phyloP scores from a whole-genome alignment of 2,888 invertebrate genomes.

The Drosophila paranaensis region DNA sequence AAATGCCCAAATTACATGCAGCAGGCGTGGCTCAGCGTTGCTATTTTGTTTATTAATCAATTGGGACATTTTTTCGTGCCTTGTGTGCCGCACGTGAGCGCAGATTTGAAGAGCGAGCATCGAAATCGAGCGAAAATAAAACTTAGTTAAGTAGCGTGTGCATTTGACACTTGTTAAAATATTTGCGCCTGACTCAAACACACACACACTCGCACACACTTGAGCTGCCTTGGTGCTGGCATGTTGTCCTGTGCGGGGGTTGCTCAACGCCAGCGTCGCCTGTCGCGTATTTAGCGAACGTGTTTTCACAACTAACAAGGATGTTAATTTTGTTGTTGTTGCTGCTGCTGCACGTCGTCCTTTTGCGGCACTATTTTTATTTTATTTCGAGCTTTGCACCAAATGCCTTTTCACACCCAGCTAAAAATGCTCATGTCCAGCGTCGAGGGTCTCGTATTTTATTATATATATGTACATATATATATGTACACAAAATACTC shows the following conservation, averaged over 20 bases:
- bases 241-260: slow-evolving; percentile 38
- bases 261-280: slow-evolving; percentile 43
- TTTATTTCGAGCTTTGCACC: slow-evolving; percentile 69
- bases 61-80: slow-evolving; percentile 26
- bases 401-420: slow-evolving; percentile 78
- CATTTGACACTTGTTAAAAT: slow-evolving; percentile 86
- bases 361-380: slow-evolving; percentile 55
- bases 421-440: slow-evolving; percentile 67
- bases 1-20: slow-evolving; percentile 79
- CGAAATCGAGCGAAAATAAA: slow-evolving; percentile 17
- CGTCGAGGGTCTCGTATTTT: slow-evolving; percentile 48
- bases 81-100: slow-evolving; percentile 43
- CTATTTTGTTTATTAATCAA: slow-evolving; percentile 79
- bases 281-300: slow-evolving; percentile 81
- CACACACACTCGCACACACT: slow-evolving; percentile 34
- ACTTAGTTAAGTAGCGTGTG: slow-evolving; percentile 84
- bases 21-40: slow-evolving; percentile 46
- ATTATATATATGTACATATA: slow-evolving; percentile 18
- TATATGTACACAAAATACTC: background rate
- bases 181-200: slow-evolving; percentile 82
- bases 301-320: slow-evolving; percentile 83
- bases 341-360: slow-evolving; percentile 46
- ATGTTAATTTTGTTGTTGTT: slow-evolving; percentile 78
- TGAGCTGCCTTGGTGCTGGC: slow-evolving; percentile 40
- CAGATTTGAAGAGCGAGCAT: slow-evolving; percentile 21